Evolutionary conservation across 2,888 invertebrate genomes (phyloP), one percentile per base, ranked within the genome.

Genomic region (Dorcus hopei): DNA sequence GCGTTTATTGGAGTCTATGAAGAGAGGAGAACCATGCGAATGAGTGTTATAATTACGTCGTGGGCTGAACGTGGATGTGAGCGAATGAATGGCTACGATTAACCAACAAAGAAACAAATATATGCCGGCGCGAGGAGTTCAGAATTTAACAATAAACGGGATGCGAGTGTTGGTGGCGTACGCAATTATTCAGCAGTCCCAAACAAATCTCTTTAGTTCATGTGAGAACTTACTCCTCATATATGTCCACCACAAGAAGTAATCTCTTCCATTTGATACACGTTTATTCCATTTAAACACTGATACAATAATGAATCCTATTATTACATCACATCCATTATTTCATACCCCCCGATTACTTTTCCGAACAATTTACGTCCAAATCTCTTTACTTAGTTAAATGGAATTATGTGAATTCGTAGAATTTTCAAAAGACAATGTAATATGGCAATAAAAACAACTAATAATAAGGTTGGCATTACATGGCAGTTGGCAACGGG

Each of bases 131-230:
- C 9, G 39, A 51, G 51, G 51, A 51, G 39, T 51, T 51, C 40
- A 33, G 51, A 40, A 51, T 51, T 51, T 51, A 51, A 57, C 52
- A 52, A 57, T 57, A 55, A 49, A 49, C 49, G 57, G 49, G 57
- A 57, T 52, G 52, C 57, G 57, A 51, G 38, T 57, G 52, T 39
- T 38, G 47, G 48, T 57, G 52, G 52, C 45, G 45, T 57, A 56
- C 50, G 57, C 61, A 61, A 63, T 63, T 63, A 57, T 57, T 61
- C 57, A 58, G 63, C 61, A 58, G 63, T 63, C 52, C 63, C 59
- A 53, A 63, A 63, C 51, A 51, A 51, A 51, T 51, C 45, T 45
- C 45, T 45, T 45, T 45, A 45, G 19, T 23, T 45, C 45, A 45
- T 45, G 23, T 23, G 45, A 45, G 45, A 45, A 45, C n/a, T 45